Evolutionary conservation across 1,140 invertebrate species (phyloP).

Genomic region (Neodiprion pinetum): DNA sequence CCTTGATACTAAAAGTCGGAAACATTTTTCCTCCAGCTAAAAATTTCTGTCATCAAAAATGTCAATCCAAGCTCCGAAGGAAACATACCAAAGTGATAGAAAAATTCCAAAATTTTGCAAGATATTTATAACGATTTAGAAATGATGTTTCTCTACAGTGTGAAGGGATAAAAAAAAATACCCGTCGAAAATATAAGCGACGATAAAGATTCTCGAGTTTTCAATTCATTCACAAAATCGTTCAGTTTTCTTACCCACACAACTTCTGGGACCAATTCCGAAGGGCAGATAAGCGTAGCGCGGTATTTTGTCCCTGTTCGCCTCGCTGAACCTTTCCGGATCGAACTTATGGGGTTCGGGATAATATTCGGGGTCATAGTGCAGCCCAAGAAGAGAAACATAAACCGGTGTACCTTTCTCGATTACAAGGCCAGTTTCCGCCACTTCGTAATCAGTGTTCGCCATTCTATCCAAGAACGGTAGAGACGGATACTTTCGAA

Average conservation of each 20-base stretch:
- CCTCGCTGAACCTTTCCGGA: constrained; percentile 42
- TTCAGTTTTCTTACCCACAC: constrained; percentile 67
- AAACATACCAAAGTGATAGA: not conserved
- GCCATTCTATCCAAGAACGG: constrained; percentile 60
- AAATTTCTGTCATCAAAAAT: not conserved
- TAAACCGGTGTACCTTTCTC: constrained; percentile 58
- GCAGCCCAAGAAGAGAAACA: constrained; percentile 50
- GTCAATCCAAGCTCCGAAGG: not conserved
- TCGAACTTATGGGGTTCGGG: constrained; percentile 45
- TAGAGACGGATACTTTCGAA: constrained; percentile 68
- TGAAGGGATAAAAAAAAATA: constrained; percentile 56
- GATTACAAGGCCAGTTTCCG: constrained; percentile 48
- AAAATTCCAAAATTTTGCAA: not conserved
- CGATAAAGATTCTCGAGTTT: constrained; percentile 42
- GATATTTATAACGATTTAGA: not conserved
- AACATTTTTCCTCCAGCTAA: not conserved
- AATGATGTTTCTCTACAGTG: not conserved
- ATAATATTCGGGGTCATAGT: constrained; percentile 43
- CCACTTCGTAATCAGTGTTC: constrained; percentile 53
- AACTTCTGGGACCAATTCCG: constrained; percentile 56
- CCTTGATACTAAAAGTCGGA: too few relatives aligned
- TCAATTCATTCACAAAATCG: constrained; percentile 65
- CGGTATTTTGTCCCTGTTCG: constrained; percentile 29
- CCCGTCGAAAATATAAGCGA: constrained; percentile 67
- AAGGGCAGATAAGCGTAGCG: constrained; percentile 52